These are phyloP conservation scores for Palaemon carinicauda DNA, from an alignment of 1,140 invertebrate species.

Conservation along the genomic window DNA sequence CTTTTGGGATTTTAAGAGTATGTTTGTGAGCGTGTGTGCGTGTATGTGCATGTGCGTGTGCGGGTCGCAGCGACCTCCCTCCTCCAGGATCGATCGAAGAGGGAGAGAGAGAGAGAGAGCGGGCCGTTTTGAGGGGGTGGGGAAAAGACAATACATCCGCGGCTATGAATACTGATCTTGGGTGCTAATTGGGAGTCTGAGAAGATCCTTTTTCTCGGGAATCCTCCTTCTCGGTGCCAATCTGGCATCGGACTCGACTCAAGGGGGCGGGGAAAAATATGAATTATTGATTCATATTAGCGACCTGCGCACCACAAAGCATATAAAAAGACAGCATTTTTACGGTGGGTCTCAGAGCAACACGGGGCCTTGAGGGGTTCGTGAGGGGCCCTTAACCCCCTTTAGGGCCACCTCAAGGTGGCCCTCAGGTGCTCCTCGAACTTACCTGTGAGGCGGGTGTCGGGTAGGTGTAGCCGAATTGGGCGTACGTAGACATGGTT, in stretches of 20 bases:
- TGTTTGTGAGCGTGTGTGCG: too few relatives aligned
- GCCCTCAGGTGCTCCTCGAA: slow-evolving; percentile 39
- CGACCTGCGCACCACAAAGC: slow-evolving; percentile 56
- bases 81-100: slow-evolving; percentile 39
- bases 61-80: slow-evolving; percentile 20
- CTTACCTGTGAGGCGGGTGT: slow-evolving; percentile 78
- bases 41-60: too few relatives aligned
- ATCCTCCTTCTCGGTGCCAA: slow-evolving; percentile 47
- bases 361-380: slow-evolving; percentile 55
- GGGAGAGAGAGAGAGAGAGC: background rate
- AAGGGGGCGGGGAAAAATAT: slow-evolving; percentile 61
- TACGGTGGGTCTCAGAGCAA: slow-evolving; percentile 55
- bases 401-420: slow-evolving; percentile 24
- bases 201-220: slow-evolving; percentile 41
- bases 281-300: slow-evolving; percentile 60
- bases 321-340: slow-evolving; percentile 60
- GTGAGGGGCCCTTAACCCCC: slow-evolving; percentile 41
- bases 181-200: slow-evolving; percentile 55
- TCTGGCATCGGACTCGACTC: slow-evolving; percentile 55
- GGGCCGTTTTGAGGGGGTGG: too few relatives aligned
- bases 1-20: too few relatives aligned
- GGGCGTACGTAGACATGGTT: slow-evolving; percentile 80
- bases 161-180: slow-evolving; percentile 33
- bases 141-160: slow-evolving; percentile 34
- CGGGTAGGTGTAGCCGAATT: slow-evolving; percentile 83